phyloP scores from a whole-genome alignment of 2,113 vertebrate species.

The Lampris incognitus region DNA sequence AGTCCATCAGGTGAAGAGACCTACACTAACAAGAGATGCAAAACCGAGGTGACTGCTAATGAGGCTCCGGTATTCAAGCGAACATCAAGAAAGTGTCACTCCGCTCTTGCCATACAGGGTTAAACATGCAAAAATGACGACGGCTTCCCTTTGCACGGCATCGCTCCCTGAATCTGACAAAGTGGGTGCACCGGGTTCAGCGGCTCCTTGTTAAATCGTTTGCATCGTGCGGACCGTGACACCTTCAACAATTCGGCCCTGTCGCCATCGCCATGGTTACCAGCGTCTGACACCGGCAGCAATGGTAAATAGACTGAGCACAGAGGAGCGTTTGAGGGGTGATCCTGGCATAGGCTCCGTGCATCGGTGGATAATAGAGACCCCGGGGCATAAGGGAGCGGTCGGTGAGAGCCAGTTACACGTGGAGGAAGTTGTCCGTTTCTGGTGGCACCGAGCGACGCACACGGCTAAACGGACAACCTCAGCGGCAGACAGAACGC shows the following conservation, averaged over 20 bases:
- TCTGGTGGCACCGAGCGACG: neutral
- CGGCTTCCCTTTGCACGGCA: too few species aligned
- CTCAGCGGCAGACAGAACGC: slow-evolving; percentile 11
- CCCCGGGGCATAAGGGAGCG: slow-evolving; percentile 38
- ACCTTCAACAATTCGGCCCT: slow-evolving; percentile 43
- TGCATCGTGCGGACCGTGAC: slow-evolving; percentile 36
- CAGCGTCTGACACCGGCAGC: slow-evolving; percentile 61
- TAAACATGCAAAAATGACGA: too few species aligned
- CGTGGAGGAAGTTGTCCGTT: slow-evolving; percentile 27
- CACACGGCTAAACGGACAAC: slow-evolving; percentile 19
- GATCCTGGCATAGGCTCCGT: slow-evolving; percentile 65
- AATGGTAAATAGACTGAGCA: slow-evolving; percentile 62
- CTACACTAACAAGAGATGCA: too few species aligned
- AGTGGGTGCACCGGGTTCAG: slow-evolving; percentile 37
- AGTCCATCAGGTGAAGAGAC: too few species aligned
- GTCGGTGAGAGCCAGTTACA: slow-evolving; percentile 20
- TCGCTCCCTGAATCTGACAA: slow-evolving; percentile 18
- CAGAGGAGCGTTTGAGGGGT: slow-evolving; percentile 69
- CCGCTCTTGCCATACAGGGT: too few species aligned
- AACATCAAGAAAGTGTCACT: too few species aligned
- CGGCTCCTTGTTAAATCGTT: slow-evolving; percentile 55
- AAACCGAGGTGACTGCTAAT: too few species aligned
- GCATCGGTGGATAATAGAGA: slow-evolving; percentile 68
- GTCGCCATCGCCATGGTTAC: slow-evolving; percentile 76
- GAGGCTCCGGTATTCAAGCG: too few species aligned